phyloP scores from a whole-genome alignment of 2,888 invertebrate genomes.

The Drosophila prostipennis region DNA sequence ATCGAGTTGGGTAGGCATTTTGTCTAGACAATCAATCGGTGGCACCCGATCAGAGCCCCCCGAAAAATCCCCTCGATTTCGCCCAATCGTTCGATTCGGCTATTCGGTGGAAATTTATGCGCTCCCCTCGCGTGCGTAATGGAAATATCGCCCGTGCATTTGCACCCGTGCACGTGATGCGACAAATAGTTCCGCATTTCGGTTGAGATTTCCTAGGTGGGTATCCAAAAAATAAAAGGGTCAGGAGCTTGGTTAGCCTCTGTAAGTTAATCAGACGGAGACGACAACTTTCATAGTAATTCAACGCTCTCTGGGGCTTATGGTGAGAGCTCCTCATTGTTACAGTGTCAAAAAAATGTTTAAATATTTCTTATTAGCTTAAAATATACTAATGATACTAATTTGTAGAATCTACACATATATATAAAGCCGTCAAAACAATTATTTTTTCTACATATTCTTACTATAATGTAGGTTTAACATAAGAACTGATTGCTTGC shows the following conservation, averaged over 20 bases:
- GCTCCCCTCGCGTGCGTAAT: conserved; percentile 68
- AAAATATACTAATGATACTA: not conserved
- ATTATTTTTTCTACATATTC: too few relatives aligned
- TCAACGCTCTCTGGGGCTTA: conserved; percentile 37
- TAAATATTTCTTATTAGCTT: accelerated
- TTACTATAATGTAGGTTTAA: too few relatives aligned
- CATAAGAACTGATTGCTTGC: too few relatives aligned
- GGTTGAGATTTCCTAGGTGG: conserved; percentile 18
- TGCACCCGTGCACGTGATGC: conserved; percentile 75
- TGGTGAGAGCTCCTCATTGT: conserved; percentile 25
- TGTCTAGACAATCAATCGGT: conserved; percentile 70
- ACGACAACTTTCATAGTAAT: conserved; percentile 34
- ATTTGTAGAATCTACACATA: too few relatives aligned
- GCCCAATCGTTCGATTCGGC: conserved; percentile 20
- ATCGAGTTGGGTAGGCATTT: conserved; percentile 36
- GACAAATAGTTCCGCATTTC: conserved; percentile 78
- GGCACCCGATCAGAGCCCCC: conserved; percentile 24
- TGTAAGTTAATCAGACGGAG: conserved; percentile 72
- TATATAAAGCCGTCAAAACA: too few relatives aligned
- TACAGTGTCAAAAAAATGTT: conserved; percentile 16
- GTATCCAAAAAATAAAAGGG: not conserved
- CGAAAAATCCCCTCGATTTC: not conserved
- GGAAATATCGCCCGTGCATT: conserved; percentile 65
- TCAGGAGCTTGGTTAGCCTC: conserved; percentile 1
- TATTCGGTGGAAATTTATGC: conserved; percentile 48